These are phyloP conservation scores for Cassiopea xamachana DNA, from an alignment of 30 jellyfish, hydroid and myxozoan species.

Conservation along the genomic window DNA sequence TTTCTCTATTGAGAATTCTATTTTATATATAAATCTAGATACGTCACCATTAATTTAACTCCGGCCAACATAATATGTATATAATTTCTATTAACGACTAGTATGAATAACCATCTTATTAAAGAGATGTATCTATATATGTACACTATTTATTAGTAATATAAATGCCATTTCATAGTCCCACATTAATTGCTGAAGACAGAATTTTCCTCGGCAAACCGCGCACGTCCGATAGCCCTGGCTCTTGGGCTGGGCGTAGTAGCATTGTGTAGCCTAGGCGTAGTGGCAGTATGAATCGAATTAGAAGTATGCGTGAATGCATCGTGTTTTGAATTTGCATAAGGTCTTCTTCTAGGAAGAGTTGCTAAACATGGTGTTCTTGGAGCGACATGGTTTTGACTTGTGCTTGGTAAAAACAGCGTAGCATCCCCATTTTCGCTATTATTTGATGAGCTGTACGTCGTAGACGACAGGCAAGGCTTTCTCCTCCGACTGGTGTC, in stretches of 20 bases:
- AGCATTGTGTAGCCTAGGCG: slow-evolving; percentile 27
- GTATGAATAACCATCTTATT: neutral
- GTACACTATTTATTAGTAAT: neutral
- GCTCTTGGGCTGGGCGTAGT: slow-evolving; percentile 6
- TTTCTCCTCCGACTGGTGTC: slow-evolving; percentile 70
- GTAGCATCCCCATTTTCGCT: slow-evolving; percentile 59
- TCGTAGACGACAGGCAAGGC: slow-evolving; percentile 67
- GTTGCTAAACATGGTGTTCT: slow-evolving; percentile 34
- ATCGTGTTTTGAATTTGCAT: slow-evolving; percentile 32
- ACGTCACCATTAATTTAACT: neutral
- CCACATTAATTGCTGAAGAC: slow-evolving; percentile 12
- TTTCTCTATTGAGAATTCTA: neutral
- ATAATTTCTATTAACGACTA: neutral
- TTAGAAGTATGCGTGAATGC: slow-evolving; percentile 30
- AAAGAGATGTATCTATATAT: neutral
- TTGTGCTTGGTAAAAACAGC: slow-evolving; percentile 2
- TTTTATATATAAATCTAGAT: neutral
- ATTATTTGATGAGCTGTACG: slow-evolving; percentile 73
- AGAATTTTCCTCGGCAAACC: slow-evolving; percentile 25
- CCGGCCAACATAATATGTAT: neutral
- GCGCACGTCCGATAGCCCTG: slow-evolving; percentile 24
- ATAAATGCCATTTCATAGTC: neutral
- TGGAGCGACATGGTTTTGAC: slow-evolving; percentile 34
- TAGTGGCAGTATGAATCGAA: slow-evolving; percentile 12
- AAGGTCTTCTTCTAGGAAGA: slow-evolving; percentile 50